Base-by-base conservation (phyloP, 1,140 invertebrate genomes). In the Pachypeltis micranthus region DNA sequence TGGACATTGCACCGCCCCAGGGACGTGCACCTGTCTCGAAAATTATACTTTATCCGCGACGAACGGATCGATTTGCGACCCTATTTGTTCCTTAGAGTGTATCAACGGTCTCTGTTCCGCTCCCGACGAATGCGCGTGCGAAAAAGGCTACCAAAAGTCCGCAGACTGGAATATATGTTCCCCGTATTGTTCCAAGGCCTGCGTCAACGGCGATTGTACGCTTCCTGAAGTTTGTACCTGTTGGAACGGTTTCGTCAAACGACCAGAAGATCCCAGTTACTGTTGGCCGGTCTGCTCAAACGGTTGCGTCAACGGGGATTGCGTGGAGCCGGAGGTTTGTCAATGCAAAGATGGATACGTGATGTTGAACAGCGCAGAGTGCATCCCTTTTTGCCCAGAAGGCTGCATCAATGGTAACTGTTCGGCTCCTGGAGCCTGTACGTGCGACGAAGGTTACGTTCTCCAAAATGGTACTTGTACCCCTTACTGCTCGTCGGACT, bases 171-270 rank as follows among this genome's bases (percentile, higher is more conserved):
- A 51, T 21, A 4, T 51, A 4, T 62, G 61, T 21, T 1, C 12
- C 25, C 61, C 61, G 4, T 25, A 55, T 14, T 62, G 61, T 56
- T 28, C 44, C n/a, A 2, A 25, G 3, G 21, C 44, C 2, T 62
- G 61, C 55, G 19, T 55, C 1, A 62, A 62, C 28, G 44, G 19
- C 12, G n/a, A 14, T 7, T 62, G 61, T 25, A 26, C 61, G 1
- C 4, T 47, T n/a, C 61, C 61, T 16, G 47, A 62, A n/a, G 25
- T 24, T 3, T 62, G 61, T 25, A 26, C 47, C 2, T 62, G 61
- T 29, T 55, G n/a, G 10, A 7, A 2, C 2, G 61, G 61, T 1
- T 62, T 55, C 34, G 21, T 25, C 16, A n/a, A n/a, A n/a, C n/a
- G n/a, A n/a, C n/a, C n/a, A n/a, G 31, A 39, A 39, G 47, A 51